Conservation (phyloP, 30 jellyfish, hydroid and myxozoan genomes). For the Phacellophora camtschatica region DNA sequence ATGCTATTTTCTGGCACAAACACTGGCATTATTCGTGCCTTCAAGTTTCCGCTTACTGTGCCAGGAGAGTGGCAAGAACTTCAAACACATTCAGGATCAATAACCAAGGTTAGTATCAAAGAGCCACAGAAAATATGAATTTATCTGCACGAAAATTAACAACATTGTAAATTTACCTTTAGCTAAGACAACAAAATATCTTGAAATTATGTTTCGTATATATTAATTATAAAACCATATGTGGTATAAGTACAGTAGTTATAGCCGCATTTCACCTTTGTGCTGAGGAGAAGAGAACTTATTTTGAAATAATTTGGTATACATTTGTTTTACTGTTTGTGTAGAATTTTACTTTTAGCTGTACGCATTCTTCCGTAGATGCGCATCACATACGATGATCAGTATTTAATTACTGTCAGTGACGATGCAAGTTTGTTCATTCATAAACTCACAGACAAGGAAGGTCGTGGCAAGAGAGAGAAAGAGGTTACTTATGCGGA, state of each 20-base stretch:
- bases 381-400: constrained; percentile 93
- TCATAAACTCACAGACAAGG: constrained; percentile 90
- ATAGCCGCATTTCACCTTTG: too few relatives aligned
- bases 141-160: too few relatives aligned
- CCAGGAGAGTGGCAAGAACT: constrained; percentile 99
- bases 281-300: too few relatives aligned
- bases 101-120: constrained; percentile 98
- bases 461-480: constrained; percentile 96
- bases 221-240: too few relatives aligned
- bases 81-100: constrained; percentile 87
- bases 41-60: constrained; percentile 88
- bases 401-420: constrained; percentile 85
- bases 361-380: constrained; percentile 32
- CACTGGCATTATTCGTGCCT: constrained; percentile 85
- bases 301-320: too few relatives aligned
- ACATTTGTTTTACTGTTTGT: background rate
- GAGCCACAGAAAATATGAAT: too few relatives aligned
- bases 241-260: too few relatives aligned
- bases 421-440: constrained; percentile 90
- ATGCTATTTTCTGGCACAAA: constrained; percentile 95
- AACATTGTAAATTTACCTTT: too few relatives aligned
- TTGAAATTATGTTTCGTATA: too few relatives aligned
- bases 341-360: background rate
- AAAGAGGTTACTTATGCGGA: constrained; percentile 95
- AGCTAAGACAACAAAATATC: too few relatives aligned